Base-by-base conservation (phyloP, 1,140 invertebrate species). In the Calliopsis andreniformis region DNA sequence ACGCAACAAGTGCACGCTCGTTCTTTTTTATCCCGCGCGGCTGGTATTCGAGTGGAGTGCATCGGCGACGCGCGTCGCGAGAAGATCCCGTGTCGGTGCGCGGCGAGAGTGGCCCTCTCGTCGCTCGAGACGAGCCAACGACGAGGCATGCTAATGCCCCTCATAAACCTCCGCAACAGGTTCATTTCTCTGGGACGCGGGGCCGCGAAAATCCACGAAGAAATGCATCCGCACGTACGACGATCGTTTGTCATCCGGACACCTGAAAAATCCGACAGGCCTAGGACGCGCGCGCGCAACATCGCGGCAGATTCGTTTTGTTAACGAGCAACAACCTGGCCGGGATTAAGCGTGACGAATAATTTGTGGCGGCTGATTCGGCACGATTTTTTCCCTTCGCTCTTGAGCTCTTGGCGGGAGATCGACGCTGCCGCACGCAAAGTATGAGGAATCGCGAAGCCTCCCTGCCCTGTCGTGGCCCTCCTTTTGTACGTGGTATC, bases 141-240 rank as follows among this genome's bases (percentile, higher is more conserved):
- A 86, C 85, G 86, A 87, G 83, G 83, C 86, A 90, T 89, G 87
- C 89, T 90, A 89, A 90, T 90, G 89, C 84, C 84, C 78, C 86
- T 88, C 88, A 88, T 89, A 89, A 90, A 89, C 64, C 75, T 87
- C 81, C 76, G 89, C 89, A 90, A 90, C 89, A 90, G 89, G 89
- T 90, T 89, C 87, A 90, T 89, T 90, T 89, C 86, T 89, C 87
- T 53, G 79, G 66, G 59, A 42, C 66, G 58, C 56, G 75, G 63
- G 59, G 23, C 59, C 73, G 78, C 82, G 86, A 87, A 89, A 89
- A 89, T 87, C 86, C 83, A 76, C 71, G 67, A 80, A 83, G 76
- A 86, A 87, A 89, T 73, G 87, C 82, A 87, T 87, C 73, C 84
- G 79, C 80, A 71, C 67, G 73, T 77, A 80, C 69, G 56, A 71